Base-by-base conservation (phyloP, 2,113 vertebrate genomes). In the Brachyistius frenatus region DNA sequence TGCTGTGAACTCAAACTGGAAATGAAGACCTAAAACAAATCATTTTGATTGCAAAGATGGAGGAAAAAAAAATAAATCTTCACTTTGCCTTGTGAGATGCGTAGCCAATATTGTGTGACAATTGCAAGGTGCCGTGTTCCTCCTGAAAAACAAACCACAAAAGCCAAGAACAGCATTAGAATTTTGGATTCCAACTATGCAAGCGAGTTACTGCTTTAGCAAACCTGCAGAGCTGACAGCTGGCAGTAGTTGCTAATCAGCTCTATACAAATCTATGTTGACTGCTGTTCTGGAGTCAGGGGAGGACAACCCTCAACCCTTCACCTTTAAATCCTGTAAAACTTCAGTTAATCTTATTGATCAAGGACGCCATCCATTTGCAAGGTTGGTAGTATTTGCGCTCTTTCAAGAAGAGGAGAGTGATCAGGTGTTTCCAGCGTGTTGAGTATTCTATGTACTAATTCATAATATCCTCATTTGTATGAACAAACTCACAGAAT, bases 321-420 rank as follows among this genome's bases (percentile, higher is more conserved):
- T 76, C 76, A 81, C 73, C 82, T 81, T 73, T 83, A 80, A 81
- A 86, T 78, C 90, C 67, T 52, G 35, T 76, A 71, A 67, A 73
- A 79, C 56, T 68, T 50, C 6, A 58, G 58, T 72, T 85, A 85
- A 86, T 83, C 78, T 79, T 69, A 50, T 67, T 81, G 35, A 35
- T 77, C 47, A 36, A 61, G 74, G 65, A 68, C 54, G 30, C 14
- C 37, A 76, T 61, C 16, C 32, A 86, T 75, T 68, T 62, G 56
- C 50, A 79, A 76, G 61, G 46, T 13, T 57, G 30, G 31, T 60
- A 58, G 15, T 72, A 66, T 71, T 80, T 52, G 23, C 32, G 41
- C 50, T 67, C 11, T 37, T 75, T 61, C 13, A 56, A 47, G 15
- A 44, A 37, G 9, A 68, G 1, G 67, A 49, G 6, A 49, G 6